phyloP scores from a whole-genome alignment of 2,113 vertebrate genomes.

The Chaenogobius annularis region DNA sequence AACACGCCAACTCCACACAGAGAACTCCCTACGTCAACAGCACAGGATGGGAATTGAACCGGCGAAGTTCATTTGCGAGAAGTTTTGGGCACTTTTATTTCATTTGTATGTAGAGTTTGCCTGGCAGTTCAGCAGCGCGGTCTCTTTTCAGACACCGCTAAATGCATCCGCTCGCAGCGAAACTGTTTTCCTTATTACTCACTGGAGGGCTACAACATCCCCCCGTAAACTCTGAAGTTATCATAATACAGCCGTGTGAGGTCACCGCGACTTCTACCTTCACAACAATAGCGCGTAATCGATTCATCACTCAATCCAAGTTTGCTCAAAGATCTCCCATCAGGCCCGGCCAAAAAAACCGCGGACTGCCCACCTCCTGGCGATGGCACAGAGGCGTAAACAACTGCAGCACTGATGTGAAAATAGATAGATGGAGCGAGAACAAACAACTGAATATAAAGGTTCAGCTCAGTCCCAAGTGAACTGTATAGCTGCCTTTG shows the following conservation, averaged over 20 bases:
- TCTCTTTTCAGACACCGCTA: neutral
- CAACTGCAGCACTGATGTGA: neutral
- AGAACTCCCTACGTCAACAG: too few species aligned
- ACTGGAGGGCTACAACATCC: neutral
- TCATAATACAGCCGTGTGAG: slow-evolving; percentile 6
- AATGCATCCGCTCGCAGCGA: neutral
- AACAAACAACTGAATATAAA: slow-evolving; percentile 1
- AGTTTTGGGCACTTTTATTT: neutral
- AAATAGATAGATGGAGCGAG: slow-evolving; percentile 5
- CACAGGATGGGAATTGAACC: neutral
- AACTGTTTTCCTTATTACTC: neutral
- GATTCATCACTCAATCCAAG: slow-evolving; percentile 9
- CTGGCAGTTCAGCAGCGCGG: neutral
- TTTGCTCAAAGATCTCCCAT: slow-evolving; percentile 6
- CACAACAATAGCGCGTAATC: neutral
- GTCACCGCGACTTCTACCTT: slow-evolving; percentile 5
- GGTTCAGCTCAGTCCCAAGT: neutral
- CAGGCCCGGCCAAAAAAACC: neutral
- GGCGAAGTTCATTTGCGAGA: neutral
- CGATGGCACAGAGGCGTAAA: slow-evolving; percentile 5
- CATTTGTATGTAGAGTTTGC: neutral
- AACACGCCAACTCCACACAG: too few species aligned
- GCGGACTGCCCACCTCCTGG: neutral
- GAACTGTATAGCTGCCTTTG: neutral
- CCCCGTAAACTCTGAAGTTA: neutral